A percentile compares a stretch with the other conserved stretches of the same genome.
These are phyloP conservation scores for Acleris emargana DNA, from an alignment of 2,888 invertebrate genomes.

Conservation along the genomic window DNA sequence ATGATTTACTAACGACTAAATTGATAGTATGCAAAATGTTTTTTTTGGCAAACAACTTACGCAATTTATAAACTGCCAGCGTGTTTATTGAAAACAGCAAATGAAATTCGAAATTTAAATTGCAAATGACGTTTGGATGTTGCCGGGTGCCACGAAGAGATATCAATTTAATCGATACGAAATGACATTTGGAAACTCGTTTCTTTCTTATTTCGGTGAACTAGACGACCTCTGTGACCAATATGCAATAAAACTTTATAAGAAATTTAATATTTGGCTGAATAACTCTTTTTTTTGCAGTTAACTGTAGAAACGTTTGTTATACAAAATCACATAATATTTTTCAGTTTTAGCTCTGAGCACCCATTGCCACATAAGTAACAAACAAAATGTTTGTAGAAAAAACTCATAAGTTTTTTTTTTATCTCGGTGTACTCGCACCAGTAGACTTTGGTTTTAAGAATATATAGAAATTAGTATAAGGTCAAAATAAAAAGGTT, in stretches of 20 bases:
- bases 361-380: too few relatives aligned
- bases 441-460: too few relatives aligned
- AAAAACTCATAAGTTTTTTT: too few relatives aligned
- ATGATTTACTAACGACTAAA: too few relatives aligned
- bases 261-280: not conserved
- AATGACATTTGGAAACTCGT: conserved; percentile 76
- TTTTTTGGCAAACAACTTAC: not conserved
- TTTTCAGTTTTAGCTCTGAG: too few relatives aligned
- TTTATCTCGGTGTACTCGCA: too few relatives aligned
- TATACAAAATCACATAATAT: too few relatives aligned
- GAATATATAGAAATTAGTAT: too few relatives aligned
- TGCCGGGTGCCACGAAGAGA: conserved; percentile 53
- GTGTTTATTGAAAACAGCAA: not conserved
- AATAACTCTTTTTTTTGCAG: too few relatives aligned
- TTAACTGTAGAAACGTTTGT: too few relatives aligned
- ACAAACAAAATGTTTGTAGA: too few relatives aligned
- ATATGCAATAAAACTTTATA: not conserved
- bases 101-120: conserved; percentile 26
- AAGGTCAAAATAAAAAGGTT: too few relatives aligned
- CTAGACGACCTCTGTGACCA: conserved; percentile 63
- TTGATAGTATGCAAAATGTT: not conserved
- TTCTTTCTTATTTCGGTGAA: conserved; percentile 60
- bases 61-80: not conserved
- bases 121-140: conserved; percentile 32
- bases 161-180: conserved; percentile 40